phyloP scores from a whole-genome alignment of 2,113 vertebrate species.

The Urocynchramus pylzowi region DNA sequence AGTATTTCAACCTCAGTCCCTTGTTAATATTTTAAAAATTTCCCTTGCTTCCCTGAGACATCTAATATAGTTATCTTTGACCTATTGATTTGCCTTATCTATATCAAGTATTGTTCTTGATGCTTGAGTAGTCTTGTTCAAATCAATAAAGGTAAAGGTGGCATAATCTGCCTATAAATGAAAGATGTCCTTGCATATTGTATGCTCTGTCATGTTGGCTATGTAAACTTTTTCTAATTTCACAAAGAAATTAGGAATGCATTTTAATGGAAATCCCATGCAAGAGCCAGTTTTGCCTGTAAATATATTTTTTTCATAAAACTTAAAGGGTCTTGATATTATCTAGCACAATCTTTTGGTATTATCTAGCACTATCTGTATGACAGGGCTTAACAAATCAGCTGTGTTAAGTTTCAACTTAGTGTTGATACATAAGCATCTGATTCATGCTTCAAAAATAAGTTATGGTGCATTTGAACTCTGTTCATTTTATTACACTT shows the following conservation, averaged over 20 bases:
- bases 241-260: background rate
- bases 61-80: constrained; percentile 24
- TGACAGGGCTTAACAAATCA: background rate
- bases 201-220: background rate
- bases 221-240: background rate
- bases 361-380: background rate
- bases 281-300: background rate
- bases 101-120: background rate
- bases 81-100: background rate
- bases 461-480: background rate
- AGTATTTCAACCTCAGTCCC: background rate
- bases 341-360: background rate
- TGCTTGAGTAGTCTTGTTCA: background rate
- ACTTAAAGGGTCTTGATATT: background rate
- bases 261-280: background rate
- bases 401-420: background rate
- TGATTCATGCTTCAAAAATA: background rate
- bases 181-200: background rate
- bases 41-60: background rate
- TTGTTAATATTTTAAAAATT: constrained; percentile 37
- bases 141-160: constrained; percentile 4
- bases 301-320: background rate
- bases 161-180: background rate
- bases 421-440: background rate
- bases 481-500: background rate